Conservation (phyloP, 2,113 vertebrate species). For the Dipodomys stephensi region DNA sequence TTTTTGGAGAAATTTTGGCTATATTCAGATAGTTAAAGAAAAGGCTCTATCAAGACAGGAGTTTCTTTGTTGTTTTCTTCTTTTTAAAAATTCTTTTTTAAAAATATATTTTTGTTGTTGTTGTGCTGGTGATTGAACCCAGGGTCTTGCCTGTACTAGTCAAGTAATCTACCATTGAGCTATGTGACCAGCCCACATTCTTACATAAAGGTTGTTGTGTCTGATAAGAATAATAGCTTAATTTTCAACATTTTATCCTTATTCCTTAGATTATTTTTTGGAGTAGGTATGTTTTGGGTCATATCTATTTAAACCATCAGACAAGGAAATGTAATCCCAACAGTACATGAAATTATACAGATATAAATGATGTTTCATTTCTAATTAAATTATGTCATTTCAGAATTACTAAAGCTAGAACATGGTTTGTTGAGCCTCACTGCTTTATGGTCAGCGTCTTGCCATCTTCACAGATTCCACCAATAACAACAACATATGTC, state of each 20-base stretch:
- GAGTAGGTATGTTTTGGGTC: not conserved
- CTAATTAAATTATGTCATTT: conserved; percentile 47
- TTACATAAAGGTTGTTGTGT: not conserved
- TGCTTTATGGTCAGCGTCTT: not conserved
- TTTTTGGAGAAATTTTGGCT: not conserved
- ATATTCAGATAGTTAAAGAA: not conserved
- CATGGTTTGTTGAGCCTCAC: not conserved
- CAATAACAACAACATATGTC: not conserved
- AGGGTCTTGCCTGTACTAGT: not conserved
- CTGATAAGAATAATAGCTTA: not conserved
- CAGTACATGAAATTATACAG: not conserved
- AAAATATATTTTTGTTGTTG: not conserved
- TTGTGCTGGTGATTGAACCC: not conserved
- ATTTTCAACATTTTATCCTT: not conserved
- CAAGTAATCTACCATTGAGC: not conserved
- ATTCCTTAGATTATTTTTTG: not conserved
- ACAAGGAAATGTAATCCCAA: conserved; percentile 1
- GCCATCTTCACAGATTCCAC: not conserved
- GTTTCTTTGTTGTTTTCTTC: not conserved
- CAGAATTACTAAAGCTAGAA: conserved; percentile 38
- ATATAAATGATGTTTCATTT: conserved; percentile 15
- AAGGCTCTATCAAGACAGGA: not conserved
- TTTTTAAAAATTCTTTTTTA: no score
- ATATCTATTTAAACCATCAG: conserved; percentile 33
- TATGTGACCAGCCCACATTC: not conserved